Percentiles rank a stretch among this genome's conserved stretches.
Conservation (phyloP, 1,140 invertebrate genomes). For the Sesamia nonagrioides region DNA sequence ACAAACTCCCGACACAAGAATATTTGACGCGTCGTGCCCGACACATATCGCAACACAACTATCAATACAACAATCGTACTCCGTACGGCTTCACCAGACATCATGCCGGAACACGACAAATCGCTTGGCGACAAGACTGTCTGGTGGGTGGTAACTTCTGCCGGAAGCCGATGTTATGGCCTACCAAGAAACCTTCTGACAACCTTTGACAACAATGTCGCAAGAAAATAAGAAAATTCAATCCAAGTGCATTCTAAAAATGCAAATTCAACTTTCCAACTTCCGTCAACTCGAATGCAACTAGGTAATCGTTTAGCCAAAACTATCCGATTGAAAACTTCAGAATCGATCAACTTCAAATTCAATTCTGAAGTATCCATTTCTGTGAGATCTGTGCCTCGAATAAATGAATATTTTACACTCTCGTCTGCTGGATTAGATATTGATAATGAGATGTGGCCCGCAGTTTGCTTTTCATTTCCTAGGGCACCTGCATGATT, state of each 20-base stretch:
- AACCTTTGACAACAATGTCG: too few species aligned
- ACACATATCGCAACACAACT: too few species aligned
- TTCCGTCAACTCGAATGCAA: background rate
- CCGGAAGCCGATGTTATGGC: too few species aligned
- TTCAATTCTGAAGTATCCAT: constrained; percentile 37
- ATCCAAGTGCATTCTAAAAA: background rate
- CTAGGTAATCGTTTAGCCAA: background rate
- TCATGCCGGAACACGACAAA: too few species aligned
- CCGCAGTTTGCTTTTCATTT: constrained; percentile 59
- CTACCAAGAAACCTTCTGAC: too few species aligned
- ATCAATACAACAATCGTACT: too few species aligned
- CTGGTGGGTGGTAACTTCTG: too few species aligned
- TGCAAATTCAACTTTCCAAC: background rate
- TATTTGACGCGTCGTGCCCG: too few species aligned
- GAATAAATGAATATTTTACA: constrained; percentile 59
- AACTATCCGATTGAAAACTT: background rate
- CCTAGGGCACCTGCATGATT: constrained; percentile 39
- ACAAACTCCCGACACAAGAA: too few species aligned
- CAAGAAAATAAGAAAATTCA: background rate
- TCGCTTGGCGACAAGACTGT: too few species aligned
- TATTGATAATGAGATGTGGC: constrained; percentile 54
- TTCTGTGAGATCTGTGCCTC: constrained; percentile 5
- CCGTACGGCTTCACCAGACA: too few species aligned
- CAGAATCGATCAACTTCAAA: constrained; percentile 15
- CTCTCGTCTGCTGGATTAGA: constrained; percentile 56